phyloP scores from a whole-genome alignment of 2,797 vertebrate genomes.

The Lagocephalus sceleratus region DNA sequence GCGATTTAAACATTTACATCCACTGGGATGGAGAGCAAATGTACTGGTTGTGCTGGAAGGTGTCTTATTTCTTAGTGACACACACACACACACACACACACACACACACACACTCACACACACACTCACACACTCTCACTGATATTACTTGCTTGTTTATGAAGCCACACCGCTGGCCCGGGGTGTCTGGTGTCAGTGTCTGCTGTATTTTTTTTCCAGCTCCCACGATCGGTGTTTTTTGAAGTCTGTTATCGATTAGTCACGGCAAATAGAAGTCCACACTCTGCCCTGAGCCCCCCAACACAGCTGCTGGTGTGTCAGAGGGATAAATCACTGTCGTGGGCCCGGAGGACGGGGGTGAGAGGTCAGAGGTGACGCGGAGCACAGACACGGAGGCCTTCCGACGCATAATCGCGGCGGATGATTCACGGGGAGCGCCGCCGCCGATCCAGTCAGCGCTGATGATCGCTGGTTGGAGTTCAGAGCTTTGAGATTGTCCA shows the following conservation, averaged over 20 bases:
- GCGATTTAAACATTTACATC: background rate
- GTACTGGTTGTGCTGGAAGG: background rate
- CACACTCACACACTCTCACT: slow-evolving; percentile 9
- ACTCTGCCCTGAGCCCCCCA: slow-evolving; percentile 67
- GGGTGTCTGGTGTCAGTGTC: slow-evolving; percentile 65
- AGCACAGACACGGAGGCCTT: slow-evolving; percentile 46
- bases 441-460: background rate
- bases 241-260: slow-evolving; percentile 84
- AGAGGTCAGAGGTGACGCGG: slow-evolving; percentile 56
- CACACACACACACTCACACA: slow-evolving; percentile 6
- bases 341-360: slow-evolving; percentile 59
- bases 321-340: slow-evolving; percentile 78
- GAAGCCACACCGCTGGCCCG: slow-evolving; percentile 45
- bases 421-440: slow-evolving; percentile 23
- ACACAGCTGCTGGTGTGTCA: slow-evolving; percentile 82
- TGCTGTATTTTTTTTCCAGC: slow-evolving; percentile 45
- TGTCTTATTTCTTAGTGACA: background rate
- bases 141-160: slow-evolving; percentile 48
- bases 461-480: too few species aligned
- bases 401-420: slow-evolving; percentile 43
- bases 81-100: slow-evolving; percentile 10
- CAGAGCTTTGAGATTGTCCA: too few species aligned
- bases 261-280: slow-evolving; percentile 78
- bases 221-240: slow-evolving; percentile 71
- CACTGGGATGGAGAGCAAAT: background rate